phyloP scores from a whole-genome alignment of 2,113 vertebrate genomes.

The Urocynchramus pylzowi region DNA sequence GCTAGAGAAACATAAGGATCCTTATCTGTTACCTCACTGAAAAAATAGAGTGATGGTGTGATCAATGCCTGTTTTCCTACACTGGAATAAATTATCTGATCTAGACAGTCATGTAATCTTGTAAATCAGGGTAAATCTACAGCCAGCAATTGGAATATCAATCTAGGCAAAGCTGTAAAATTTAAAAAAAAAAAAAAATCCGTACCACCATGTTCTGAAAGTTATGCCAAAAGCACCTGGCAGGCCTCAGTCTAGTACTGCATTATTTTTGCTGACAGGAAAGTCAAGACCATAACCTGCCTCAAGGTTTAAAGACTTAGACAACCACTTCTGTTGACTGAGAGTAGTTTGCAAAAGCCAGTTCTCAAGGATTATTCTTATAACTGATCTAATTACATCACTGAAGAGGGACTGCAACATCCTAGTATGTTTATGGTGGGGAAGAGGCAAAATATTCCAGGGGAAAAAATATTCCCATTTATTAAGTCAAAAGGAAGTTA shows the following conservation, averaged over 20 bases:
- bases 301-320: background rate
- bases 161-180: background rate
- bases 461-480: background rate
- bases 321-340: background rate
- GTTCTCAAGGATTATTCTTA: background rate
- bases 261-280: background rate
- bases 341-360: background rate
- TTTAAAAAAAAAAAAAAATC: background rate
- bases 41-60: background rate
- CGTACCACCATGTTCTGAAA: background rate
- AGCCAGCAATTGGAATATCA: background rate
- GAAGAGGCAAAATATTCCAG: background rate
- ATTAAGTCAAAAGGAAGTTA: background rate
- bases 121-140: background rate
- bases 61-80: background rate
- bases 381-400: background rate
- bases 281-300: background rate
- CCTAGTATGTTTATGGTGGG: background rate
- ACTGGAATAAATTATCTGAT: background rate
- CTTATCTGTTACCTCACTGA: background rate
- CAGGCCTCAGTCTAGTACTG: background rate
- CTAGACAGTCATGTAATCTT: background rate
- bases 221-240: background rate
- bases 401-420: background rate
- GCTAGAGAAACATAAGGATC: background rate